Evolutionary conservation across 2,113 vertebrate species (phyloP), one percentile per base, ranked within the genome.

Genomic region (Anarrhichthys ocellatus): DNA sequence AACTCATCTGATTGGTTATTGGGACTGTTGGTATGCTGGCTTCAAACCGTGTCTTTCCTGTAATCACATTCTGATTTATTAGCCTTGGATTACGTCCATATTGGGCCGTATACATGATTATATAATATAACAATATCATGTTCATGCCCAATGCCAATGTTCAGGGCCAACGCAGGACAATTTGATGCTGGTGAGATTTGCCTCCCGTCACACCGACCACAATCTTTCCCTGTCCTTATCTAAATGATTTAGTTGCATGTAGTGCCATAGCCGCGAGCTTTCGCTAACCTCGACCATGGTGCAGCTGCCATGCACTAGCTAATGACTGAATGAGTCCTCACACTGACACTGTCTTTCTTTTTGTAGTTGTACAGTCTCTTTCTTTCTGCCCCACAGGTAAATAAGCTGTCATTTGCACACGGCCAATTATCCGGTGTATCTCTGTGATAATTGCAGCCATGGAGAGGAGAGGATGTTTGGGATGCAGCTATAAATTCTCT

Each of bases 401-500:
- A 79, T 62, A 68, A 71, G 58, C 22, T 24, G 14, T 76, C 46
- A 48, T 76, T 73, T 70, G 17, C 76, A 80, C 68, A 32, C 17
- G 15, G 36, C 11, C 22, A 46, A 24, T 66, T 85, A 61, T 50
- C 80, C 61, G 36, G 10, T 50, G 61, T 76, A 62, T 29, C 8
- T 27, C 32, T 29, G 2, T 58, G 63, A 34, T 20, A 10, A 68
- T 34, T n/a, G 11, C 65, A 58, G 50, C 44, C 46, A 56, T 4
- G 32, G 65, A 38, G 63, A 36, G 24, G 8, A 69, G 40, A 76
- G 20, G 24, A 27, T 61, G 71, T 63, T 46, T 48, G 48, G 17
- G 61, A 66, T 46, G 52, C 71, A 58, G 54, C 52, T 22, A 48
- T 59, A 66, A 70, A 80, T 75, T 65, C 59, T 83, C 62, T 78